Conservation (phyloP, 1,140 invertebrate genomes). For the Bombus sylvicola region DNA sequence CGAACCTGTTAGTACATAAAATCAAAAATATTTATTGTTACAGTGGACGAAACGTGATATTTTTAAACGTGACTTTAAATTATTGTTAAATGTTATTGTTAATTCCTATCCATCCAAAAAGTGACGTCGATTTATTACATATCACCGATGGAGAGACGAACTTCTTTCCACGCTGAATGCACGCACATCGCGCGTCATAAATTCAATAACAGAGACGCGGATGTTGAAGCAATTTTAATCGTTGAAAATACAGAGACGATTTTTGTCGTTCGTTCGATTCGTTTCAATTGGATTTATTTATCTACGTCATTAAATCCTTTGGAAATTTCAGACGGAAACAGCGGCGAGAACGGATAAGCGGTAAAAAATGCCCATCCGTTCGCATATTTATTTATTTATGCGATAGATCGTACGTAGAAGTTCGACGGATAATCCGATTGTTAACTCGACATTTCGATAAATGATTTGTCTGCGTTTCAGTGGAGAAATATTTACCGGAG, state of each 20-base stretch:
- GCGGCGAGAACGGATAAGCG: constrained; percentile 26
- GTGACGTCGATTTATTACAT: background rate
- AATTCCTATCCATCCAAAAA: background rate
- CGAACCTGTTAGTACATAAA: background rate
- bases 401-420: constrained; percentile 47
- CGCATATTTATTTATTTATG: constrained; percentile 43
- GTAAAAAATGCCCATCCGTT: constrained; percentile 43
- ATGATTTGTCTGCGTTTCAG: constrained; percentile 49
- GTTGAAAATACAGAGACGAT: constrained; percentile 4
- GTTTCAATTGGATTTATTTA: constrained; percentile 44
- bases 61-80: background rate
- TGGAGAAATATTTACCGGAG: constrained; percentile 53
- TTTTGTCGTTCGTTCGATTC: constrained; percentile 9
- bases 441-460: constrained; percentile 58
- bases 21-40: background rate
- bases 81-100: background rate
- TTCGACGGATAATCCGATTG: constrained; percentile 57
- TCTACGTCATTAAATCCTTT: constrained; percentile 48
- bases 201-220: background rate
- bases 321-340: constrained; percentile 31
- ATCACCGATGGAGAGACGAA: background rate
- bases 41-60: background rate
- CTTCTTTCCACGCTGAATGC: background rate
- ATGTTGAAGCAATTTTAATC: constrained; percentile 32
- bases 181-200: background rate